A percentile compares a stretch with the other conserved stretches of the same genome.
phyloP scores from a whole-genome alignment of 2,797 vertebrate genomes.

The Sebastes goodei region DNA sequence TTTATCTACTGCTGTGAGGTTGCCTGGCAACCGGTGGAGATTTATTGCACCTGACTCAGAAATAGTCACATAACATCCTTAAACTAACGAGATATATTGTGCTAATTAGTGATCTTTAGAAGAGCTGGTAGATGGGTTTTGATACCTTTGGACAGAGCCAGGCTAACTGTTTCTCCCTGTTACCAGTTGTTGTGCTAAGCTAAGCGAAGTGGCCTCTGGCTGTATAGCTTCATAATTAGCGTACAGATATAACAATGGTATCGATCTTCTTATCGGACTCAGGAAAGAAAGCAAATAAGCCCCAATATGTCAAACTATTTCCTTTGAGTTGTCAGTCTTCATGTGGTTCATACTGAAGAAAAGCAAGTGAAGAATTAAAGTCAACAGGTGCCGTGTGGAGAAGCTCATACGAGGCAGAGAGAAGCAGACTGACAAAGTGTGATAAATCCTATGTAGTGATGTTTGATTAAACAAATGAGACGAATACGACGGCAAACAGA shows the following conservation, averaged over 20 bases:
- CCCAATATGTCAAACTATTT: background rate
- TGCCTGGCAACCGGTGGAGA: background rate
- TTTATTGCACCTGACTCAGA: background rate
- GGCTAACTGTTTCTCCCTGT: too few species aligned
- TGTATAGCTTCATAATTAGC: background rate
- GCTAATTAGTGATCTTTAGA: background rate
- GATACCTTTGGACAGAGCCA: background rate
- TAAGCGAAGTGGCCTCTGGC: background rate
- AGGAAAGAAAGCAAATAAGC: background rate
- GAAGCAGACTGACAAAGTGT: slow-evolving; percentile 24
- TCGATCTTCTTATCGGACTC: background rate
- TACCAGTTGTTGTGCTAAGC: too few species aligned
- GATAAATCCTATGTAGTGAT: slow-evolving; percentile 37
- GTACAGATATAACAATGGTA: background rate
- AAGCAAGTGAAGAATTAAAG: background rate
- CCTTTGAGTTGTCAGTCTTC: background rate
- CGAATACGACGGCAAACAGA: slow-evolving; percentile 59
- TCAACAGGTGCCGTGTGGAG: slow-evolving; percentile 13
- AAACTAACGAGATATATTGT: too few species aligned
- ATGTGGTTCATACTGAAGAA: background rate
- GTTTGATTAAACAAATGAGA: slow-evolving; percentile 71
- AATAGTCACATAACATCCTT: background rate
- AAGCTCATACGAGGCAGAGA: background rate
- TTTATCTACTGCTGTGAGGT: background rate
- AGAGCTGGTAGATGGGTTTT: background rate